These are phyloP conservation scores for Asarcornis scutulata DNA, from an alignment of 2,113 vertebrate species.

Conservation along the genomic window DNA sequence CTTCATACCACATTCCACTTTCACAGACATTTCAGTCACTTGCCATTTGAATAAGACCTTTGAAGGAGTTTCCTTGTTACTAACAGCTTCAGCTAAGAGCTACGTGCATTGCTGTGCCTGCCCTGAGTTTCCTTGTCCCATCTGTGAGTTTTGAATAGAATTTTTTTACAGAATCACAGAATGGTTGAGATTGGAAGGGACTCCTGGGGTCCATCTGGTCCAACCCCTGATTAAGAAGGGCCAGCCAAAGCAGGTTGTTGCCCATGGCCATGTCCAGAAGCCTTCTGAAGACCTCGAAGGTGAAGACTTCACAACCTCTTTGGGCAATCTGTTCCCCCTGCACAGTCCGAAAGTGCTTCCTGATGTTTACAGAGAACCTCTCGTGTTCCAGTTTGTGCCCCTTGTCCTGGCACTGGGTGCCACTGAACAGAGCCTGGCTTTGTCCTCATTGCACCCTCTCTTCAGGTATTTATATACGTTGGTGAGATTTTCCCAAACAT, in stretches of 20 bases:
- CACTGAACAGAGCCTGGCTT: background rate
- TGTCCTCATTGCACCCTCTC: background rate
- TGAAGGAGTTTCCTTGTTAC: background rate
- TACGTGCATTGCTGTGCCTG: background rate
- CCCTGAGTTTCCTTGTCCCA: background rate
- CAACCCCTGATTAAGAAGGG: background rate
- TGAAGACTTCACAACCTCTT: background rate
- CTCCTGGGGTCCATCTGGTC: background rate
- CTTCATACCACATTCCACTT: fast-evolving
- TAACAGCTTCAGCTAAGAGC: background rate
- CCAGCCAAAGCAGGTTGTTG: background rate
- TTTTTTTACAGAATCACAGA: background rate
- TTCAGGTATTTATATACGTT: background rate
- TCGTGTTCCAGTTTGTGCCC: background rate
- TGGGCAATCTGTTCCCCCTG: background rate
- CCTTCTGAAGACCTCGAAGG: background rate
- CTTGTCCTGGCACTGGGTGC: background rate
- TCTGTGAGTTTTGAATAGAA: background rate
- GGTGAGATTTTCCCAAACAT: background rate
- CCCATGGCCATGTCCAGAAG: background rate
- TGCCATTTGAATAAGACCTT: background rate
- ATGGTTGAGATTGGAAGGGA: background rate
- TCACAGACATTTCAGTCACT: background rate
- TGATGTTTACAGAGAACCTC: too few relatives aligned
- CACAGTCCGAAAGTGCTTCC: background rate